Evolutionary conservation across 2,797 vertebrate genomes (phyloP).

Genomic region (Cossypha heuglini): DNA sequence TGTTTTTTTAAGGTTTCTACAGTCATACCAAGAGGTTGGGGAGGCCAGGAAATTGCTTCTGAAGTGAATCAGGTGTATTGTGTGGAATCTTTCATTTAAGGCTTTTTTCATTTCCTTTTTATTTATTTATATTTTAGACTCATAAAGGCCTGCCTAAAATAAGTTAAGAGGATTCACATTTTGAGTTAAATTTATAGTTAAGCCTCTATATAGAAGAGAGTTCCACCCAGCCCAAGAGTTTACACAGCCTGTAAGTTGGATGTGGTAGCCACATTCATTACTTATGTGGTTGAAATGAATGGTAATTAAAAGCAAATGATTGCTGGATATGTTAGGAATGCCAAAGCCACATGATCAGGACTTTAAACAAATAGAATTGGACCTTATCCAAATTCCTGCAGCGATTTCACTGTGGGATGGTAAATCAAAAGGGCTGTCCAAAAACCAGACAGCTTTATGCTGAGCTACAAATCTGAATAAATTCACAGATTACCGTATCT

Average conservation of each 20-base stretch:
- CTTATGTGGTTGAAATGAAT: conserved; percentile 49
- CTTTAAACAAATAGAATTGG: conserved; percentile 69
- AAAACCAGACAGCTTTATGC: conserved; percentile 54
- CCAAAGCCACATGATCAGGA: conserved; percentile 60
- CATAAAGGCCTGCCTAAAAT: conserved; percentile 56
- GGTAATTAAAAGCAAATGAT: conserved; percentile 74
- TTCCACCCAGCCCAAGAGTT: conserved; percentile 29
- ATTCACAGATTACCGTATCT: neutral
- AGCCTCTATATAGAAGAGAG: conserved; percentile 27
- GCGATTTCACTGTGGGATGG: conserved; percentile 38
- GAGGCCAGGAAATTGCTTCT: conserved; percentile 65
- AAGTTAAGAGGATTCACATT: conserved; percentile 54
- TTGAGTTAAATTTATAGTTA: conserved; percentile 18
- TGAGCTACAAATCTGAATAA: conserved; percentile 30
- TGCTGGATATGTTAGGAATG: conserved; percentile 42
- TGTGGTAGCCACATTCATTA: conserved; percentile 39
- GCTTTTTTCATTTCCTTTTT: conserved; percentile 63
- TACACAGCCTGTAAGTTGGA: conserved; percentile 4
- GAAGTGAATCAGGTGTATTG: conserved; percentile 73
- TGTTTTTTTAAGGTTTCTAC: conserved; percentile 73
- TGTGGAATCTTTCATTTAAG: conserved; percentile 62
- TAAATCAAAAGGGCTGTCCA: conserved; percentile 67
- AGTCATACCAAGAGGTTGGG: conserved; percentile 54
- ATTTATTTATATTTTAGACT: conserved; percentile 60
- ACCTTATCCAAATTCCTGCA: conserved; percentile 61